phyloP scores from a whole-genome alignment of 53 echinoderm and acorn worm species.

The Paelopatides confundens region DNA sequence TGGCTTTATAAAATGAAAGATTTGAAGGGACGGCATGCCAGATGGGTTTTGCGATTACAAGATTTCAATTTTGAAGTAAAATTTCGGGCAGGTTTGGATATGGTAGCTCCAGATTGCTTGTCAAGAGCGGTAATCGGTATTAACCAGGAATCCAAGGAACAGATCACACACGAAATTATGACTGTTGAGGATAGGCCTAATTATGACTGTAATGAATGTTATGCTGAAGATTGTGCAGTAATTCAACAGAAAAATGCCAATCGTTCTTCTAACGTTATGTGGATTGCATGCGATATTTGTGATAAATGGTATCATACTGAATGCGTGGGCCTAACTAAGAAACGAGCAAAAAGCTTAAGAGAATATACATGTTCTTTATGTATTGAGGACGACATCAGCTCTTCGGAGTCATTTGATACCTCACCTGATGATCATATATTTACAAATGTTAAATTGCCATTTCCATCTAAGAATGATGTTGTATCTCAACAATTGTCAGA shows the following conservation, averaged over 20 bases:
- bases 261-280: slow-evolving; percentile 39
- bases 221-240: too few relatives aligned
- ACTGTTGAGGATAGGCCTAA: background rate
- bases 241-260: too few relatives aligned
- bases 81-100: too few relatives aligned
- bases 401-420: background rate
- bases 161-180: background rate
- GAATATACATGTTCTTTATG: slow-evolving; percentile 16
- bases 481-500: slow-evolving; percentile 1
- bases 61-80: too few relatives aligned
- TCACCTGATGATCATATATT: slow-evolving; percentile 35
- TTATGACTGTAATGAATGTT: too few relatives aligned
- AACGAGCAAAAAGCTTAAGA: slow-evolving; percentile 15
- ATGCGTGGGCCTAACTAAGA: slow-evolving; percentile 36
- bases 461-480: slow-evolving; percentile 17
- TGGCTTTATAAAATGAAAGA: too few relatives aligned
- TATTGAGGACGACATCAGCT: background rate
- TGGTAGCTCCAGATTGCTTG: too few relatives aligned
- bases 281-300: slow-evolving; percentile 68
- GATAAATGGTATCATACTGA: slow-evolving; percentile 54
- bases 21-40: slow-evolving; percentile 51
- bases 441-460: too few relatives aligned
- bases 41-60: too few relatives aligned
- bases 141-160: background rate
- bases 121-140: too few relatives aligned